Percentiles rank a stretch among this genome's conserved stretches.
These are phyloP conservation scores for Cydia strobilella DNA, from an alignment of 1,140 invertebrate genomes.

Conservation along the genomic window DNA sequence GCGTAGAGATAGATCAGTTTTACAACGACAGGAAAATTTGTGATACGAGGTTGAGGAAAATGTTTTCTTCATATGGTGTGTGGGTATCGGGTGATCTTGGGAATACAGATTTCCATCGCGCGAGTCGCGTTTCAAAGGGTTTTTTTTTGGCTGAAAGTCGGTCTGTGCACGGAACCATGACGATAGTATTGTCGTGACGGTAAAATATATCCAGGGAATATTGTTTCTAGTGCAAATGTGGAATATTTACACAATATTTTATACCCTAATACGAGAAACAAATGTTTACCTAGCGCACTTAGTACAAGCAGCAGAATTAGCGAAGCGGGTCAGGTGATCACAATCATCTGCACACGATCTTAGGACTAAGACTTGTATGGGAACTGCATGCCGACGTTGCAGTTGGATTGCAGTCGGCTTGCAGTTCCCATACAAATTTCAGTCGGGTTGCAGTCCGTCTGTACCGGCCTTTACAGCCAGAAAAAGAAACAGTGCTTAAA, in stretches of 20 bases:
- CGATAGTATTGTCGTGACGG: conserved; percentile 40
- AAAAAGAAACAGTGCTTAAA: too few species aligned
- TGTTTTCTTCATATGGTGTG: conserved; percentile 26
- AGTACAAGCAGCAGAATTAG: too few species aligned
- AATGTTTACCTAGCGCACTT: not conserved
- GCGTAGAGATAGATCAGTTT: not conserved
- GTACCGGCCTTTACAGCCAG: too few species aligned
- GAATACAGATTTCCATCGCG: conserved; percentile 73
- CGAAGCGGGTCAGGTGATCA: too few species aligned
- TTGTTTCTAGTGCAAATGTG: not conserved
- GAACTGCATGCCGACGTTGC: too few species aligned
- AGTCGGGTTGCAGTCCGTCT: too few species aligned
- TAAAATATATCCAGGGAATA: conserved; percentile 36
- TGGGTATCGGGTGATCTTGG: conserved; percentile 73
- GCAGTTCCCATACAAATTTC: too few species aligned
- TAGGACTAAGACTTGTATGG: too few species aligned
- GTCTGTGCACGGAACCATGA: conserved; percentile 29
- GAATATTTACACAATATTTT: not conserved
- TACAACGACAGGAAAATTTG: conserved; percentile 30
- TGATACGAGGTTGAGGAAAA: not conserved
- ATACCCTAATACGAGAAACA: too few species aligned
- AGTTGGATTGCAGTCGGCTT: too few species aligned
- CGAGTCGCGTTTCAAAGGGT: conserved; percentile 73
- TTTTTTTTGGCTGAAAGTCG: conserved; percentile 57
- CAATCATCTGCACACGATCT: too few species aligned